A percentile compares a stretch with the other conserved stretches of the same genome.
Conservation (phyloP, 2,797 vertebrate species). For the Syngnathus acus region DNA sequence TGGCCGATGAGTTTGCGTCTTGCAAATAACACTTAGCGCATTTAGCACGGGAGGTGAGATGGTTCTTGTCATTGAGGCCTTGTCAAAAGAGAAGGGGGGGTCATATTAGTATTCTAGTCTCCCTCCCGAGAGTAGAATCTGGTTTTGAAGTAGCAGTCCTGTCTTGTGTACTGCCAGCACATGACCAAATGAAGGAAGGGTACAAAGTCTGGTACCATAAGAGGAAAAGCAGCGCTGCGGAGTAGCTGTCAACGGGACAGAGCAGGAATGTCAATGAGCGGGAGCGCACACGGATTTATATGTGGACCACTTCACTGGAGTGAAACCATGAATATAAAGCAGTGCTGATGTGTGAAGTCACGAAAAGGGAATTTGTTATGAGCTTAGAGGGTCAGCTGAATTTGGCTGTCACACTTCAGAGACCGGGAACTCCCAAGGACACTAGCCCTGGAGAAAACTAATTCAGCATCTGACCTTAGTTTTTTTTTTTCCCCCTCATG, state of each 20-base stretch:
- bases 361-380: constrained; percentile 26
- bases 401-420: not conserved
- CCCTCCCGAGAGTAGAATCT: constrained; percentile 44
- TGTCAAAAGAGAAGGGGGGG: constrained; percentile 27
- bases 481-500: not conserved
- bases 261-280: constrained; percentile 54
- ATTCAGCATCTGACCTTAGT: not conserved
- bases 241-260: constrained; percentile 39
- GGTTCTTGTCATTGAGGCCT: constrained; percentile 33
- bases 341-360: constrained; percentile 30
- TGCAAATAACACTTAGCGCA: not conserved
- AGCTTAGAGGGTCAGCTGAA: not conserved
- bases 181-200: constrained; percentile 59
- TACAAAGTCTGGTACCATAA: constrained; percentile 53
- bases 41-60: not conserved
- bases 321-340: constrained; percentile 22
- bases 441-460: not conserved
- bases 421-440: not conserved
- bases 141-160: constrained; percentile 27
- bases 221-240: constrained; percentile 35
- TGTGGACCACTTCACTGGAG: constrained; percentile 25
- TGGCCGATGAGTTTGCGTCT: not conserved
- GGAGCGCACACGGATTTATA: constrained; percentile 28
- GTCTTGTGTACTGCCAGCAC: constrained; percentile 32
- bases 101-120: constrained; percentile 64